phyloP scores from a whole-genome alignment of 1,140 invertebrate genomes.

The Ganaspis sp. region DNA sequence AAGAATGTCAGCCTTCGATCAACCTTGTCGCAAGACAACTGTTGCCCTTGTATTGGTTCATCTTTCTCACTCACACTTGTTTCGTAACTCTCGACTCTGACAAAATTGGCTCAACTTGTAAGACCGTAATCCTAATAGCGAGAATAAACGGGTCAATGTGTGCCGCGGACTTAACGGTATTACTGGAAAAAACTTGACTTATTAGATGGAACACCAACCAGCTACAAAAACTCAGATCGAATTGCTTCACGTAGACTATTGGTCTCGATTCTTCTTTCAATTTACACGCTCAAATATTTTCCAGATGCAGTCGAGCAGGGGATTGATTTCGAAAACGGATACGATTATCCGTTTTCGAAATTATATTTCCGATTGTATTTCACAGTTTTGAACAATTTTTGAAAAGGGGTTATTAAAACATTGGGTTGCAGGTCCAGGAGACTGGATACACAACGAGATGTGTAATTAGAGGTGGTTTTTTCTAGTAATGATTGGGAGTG shows the following conservation, averaged over 20 bases:
- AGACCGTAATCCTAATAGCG: slow-evolving; percentile 21
- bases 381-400: no score
- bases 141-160: slow-evolving; percentile 15
- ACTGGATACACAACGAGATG: no score
- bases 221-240: not conserved
- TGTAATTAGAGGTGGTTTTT: no score
- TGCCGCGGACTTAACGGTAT: slow-evolving; percentile 9
- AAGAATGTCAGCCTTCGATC: slow-evolving; percentile 20
- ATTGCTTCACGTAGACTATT: not conserved
- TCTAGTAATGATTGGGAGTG: no score
- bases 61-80: not conserved
- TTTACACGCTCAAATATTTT: not conserved
- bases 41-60: not conserved
- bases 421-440: no score
- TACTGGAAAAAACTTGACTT: slow-evolving; percentile 14
- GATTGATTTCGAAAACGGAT: not conserved
- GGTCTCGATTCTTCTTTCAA: not conserved
- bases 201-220: slow-evolving; percentile 9
- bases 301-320: not conserved
- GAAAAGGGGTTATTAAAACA: no score
- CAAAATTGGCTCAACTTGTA: slow-evolving; percentile 26
- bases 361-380: no score
- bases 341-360: not conserved
- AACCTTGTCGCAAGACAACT: slow-evolving; percentile 6
- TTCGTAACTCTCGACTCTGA: not conserved